Percentiles rank a stretch among this genome's conserved stretches.
Conservation (phyloP, 2,888 invertebrate genomes). For the Eupeodes latifasciatus region DNA sequence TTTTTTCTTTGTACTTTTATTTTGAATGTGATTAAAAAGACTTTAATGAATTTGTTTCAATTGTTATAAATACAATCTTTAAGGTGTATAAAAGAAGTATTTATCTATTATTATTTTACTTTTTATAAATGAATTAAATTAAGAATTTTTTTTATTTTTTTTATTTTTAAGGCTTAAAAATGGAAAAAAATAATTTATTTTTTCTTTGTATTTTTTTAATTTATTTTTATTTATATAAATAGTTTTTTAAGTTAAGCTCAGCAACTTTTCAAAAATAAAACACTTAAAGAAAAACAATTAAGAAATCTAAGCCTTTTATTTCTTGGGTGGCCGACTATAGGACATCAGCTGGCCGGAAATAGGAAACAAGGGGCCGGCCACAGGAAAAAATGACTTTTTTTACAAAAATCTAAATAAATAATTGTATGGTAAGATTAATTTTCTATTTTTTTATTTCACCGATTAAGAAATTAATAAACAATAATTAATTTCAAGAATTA, state of each 20-base stretch:
- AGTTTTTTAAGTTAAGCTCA: neutral
- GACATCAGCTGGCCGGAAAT: constrained; percentile 8
- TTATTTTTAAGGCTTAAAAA: neutral
- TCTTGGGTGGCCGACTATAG: constrained; percentile 5
- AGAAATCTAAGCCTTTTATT: neutral
- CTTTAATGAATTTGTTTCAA: neutral
- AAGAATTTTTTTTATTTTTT: neutral
- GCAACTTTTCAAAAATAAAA: neutral
- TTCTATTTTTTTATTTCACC: neutral
- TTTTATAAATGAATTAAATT: constrained; percentile 2
- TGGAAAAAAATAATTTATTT: neutral
- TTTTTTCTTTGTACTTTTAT: neutral
- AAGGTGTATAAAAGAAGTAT: neutral
- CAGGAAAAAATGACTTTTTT: constrained; percentile 5
- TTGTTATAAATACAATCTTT: neutral
- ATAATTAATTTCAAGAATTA: constrained; percentile 20
- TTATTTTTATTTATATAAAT: neutral
- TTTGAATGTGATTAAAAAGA: neutral
- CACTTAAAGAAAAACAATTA: neutral
- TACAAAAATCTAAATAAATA: constrained; percentile 16
- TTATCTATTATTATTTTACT: neutral
- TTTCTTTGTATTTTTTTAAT: neutral
- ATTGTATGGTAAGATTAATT: neutral
- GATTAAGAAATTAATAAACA: neutral
- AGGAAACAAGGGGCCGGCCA: constrained; percentile 8